phyloP scores from a whole-genome alignment of 2,888 invertebrate species.

The Sphaerophoria rueppellii region DNA sequence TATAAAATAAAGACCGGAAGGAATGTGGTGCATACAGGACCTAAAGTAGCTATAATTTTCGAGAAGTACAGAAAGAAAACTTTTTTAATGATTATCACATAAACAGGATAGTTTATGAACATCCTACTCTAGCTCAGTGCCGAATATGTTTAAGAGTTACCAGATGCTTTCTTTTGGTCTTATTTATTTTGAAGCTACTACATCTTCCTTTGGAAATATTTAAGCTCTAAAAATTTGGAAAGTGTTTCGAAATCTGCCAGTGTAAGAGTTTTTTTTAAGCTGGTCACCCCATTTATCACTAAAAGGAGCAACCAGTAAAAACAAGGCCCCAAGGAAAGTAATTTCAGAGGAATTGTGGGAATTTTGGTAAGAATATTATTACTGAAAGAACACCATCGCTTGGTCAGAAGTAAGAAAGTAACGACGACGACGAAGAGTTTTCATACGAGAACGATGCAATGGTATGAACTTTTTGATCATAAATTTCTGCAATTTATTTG shows the following conservation, averaged over 20 bases:
- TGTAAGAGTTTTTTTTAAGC: not conserved
- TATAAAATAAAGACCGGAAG: conserved; percentile 51
- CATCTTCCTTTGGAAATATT: too few species aligned
- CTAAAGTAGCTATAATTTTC: conserved; percentile 59
- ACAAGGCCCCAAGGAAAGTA: conserved; percentile 39
- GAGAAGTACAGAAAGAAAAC: conserved; percentile 31
- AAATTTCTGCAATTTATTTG: conserved; percentile 72
- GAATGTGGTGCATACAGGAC: conserved; percentile 36
- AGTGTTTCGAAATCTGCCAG: too few species aligned
- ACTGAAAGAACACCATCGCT: conserved; percentile 37
- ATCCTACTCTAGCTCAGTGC: not conserved
- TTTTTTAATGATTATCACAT: conserved; percentile 72
- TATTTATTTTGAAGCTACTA: too few species aligned
- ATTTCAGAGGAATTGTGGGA: conserved; percentile 53
- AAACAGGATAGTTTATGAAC: conserved; percentile 71
- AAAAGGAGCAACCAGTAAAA: conserved; percentile 1
- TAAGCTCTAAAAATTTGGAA: too few species aligned
- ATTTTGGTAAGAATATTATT: conserved; percentile 69
- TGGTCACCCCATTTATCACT: conserved; percentile 10
- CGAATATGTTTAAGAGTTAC: not conserved
- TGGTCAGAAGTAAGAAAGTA: not conserved
- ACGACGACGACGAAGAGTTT: not conserved
- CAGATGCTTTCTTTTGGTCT: not conserved
- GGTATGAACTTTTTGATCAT: conserved; percentile 60
- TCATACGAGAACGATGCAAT: not conserved